phyloP scores from a whole-genome alignment of 2,113 vertebrate genomes.

The Tachuris rubrigastra region DNA sequence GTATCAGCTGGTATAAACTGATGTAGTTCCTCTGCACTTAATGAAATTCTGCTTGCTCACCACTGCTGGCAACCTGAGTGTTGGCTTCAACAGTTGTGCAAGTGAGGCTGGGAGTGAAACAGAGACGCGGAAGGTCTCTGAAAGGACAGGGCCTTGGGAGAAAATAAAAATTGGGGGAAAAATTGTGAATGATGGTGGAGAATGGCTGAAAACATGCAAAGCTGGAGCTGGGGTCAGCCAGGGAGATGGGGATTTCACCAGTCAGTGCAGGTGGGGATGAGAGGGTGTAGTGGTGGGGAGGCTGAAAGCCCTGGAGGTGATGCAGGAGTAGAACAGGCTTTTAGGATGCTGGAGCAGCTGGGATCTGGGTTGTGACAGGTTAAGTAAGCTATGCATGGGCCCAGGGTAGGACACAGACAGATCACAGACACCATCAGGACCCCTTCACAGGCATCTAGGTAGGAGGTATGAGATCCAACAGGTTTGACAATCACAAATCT shows the following conservation, averaged over 20 bases:
- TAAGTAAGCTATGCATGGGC: background rate
- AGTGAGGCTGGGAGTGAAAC: background rate
- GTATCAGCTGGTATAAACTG: background rate
- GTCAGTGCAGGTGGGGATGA: accelerated
- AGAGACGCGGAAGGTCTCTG: background rate
- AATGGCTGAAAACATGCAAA: background rate
- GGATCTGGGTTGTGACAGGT: background rate
- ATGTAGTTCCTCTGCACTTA: background rate
- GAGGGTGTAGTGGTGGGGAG: background rate
- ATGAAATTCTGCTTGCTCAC: background rate
- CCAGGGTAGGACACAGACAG: background rate
- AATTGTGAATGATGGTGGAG: background rate
- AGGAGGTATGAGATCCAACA: background rate
- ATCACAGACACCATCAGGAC: background rate
- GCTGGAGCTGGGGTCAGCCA: background rate
- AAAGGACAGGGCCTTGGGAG: background rate
- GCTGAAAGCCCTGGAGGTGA: background rate
- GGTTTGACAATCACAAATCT: background rate
- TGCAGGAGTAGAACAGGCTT: background rate
- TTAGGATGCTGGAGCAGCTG: background rate
- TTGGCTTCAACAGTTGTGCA: background rate
- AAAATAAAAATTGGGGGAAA: background rate
- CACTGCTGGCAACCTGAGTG: background rate
- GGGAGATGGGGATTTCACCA: background rate
- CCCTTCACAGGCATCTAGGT: background rate